phyloP scores from a whole-genome alignment of 2,797 vertebrate species.

The Glossophaga mutica region DNA sequence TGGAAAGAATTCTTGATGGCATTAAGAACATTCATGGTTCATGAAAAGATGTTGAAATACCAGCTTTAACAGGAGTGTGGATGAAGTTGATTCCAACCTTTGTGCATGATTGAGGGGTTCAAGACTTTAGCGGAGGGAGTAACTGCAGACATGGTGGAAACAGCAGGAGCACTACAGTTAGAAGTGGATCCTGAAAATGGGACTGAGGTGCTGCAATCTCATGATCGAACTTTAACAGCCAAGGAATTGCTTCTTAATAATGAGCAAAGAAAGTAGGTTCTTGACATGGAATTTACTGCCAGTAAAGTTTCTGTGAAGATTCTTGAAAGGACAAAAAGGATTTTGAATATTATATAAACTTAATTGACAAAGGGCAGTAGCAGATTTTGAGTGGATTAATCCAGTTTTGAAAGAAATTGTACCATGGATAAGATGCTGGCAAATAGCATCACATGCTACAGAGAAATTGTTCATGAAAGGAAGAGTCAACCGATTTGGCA shows the following conservation, averaged over 20 bases:
- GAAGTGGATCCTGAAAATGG: not conserved
- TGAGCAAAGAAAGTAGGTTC: not conserved
- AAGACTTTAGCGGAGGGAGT: not conserved
- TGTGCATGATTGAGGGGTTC: not conserved
- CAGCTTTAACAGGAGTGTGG: not conserved
- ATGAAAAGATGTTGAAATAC: not conserved
- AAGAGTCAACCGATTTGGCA: not conserved
- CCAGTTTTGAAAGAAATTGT: not conserved
- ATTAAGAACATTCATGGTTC: not conserved
- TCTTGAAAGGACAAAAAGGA: not conserved
- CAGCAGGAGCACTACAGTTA: not conserved
- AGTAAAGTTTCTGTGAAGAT: not conserved
- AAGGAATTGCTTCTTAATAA: not conserved
- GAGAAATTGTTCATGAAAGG: not conserved
- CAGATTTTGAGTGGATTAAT: not conserved
- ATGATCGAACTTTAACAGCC: not conserved
- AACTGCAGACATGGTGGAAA: not conserved
- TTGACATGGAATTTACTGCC: not conserved
- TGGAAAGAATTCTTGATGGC: not conserved
- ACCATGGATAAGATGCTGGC: not conserved
- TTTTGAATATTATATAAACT: not conserved
- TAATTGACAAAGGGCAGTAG: not conserved
- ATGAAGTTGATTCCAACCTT: not conserved
- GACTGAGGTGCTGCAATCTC: not conserved
- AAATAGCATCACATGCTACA: not conserved